phyloP scores from a whole-genome alignment of 2,113 vertebrate genomes.

The Cepphus grylle region DNA sequence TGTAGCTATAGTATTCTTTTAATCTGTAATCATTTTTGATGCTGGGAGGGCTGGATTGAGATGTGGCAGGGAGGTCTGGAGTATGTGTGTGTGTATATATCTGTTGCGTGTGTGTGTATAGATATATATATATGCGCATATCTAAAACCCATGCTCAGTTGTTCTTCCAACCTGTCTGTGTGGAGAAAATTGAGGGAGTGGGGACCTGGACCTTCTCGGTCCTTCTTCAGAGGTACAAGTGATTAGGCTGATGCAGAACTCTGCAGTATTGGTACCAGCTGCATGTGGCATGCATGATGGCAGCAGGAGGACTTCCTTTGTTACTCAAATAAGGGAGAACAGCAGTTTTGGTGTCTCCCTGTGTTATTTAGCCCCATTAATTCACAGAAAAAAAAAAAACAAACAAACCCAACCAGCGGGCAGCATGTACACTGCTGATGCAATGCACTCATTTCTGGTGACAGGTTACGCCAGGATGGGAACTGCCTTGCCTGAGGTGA shows the following conservation, averaged over 20 bases:
- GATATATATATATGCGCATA: neutral
- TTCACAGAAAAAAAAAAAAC: neutral
- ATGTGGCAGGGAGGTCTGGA: neutral
- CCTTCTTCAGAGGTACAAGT: neutral
- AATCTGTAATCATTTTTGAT: neutral
- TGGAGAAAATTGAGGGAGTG: neutral
- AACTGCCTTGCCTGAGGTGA: neutral
- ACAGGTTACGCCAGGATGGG: neutral
- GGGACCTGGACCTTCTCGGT: neutral
- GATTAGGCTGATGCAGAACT: neutral
- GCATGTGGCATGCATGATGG: rapidly evolving
- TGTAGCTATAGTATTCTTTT: neutral
- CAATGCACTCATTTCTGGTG: neutral
- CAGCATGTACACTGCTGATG: neutral
- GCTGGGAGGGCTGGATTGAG: neutral
- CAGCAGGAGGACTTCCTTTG: neutral
- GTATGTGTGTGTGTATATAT: neutral
- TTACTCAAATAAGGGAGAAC: neutral
- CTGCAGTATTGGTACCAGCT: neutral
- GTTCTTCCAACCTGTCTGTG: neutral
- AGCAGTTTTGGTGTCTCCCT: neutral
- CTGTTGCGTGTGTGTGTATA: too few relatives aligned
- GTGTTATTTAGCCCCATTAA: neutral
- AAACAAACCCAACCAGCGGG: neutral
- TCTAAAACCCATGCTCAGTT: neutral